Base-by-base conservation (phyloP, 1,140 invertebrate genomes). In the Scaptomyza pallida region DNA sequence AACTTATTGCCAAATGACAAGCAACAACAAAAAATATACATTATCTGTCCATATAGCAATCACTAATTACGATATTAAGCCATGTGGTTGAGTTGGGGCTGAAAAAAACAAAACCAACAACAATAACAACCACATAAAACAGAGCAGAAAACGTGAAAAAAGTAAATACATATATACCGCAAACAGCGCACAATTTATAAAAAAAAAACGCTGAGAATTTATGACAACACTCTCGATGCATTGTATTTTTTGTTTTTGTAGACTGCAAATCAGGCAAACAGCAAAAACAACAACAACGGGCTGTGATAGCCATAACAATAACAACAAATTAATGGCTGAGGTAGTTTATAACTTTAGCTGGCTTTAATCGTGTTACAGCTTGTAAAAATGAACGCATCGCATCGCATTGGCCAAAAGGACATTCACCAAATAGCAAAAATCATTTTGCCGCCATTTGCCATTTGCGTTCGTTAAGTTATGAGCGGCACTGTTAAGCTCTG, bases 401-500 rank as follows among this genome's bases (percentile, higher is more conserved):
- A 56, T 35, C 5, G 23, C 23, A n/a, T n/a, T 6, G 45, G 15
- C 44, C 37, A 47, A 16, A 30, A 30, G 44, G 16, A 45, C 23
- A 40, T 48, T 30, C 26, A 21, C 21, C 47, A 65, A 70, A 71
- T 65, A 71, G 61, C 62, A 63, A 71, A 71, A 69, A 65, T 65
- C 43, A 48, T 62, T 41, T 63, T 19, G 33, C n/a, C 43, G 41
- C 40, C 33, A 50, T 15, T 3, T 23, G 51, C 26, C 26, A 8
- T 9, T 8, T 2, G 2, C 26, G 26, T 9, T 48, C 62, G 51
- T 59, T 51, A 82, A 64, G 45, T 72, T 78, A 72, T 83, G 62
- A 72, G 44, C 37, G 61, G 44, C 37, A 68, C 56, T 54, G 48
- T 72, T 75, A 82, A 83, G 76, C 75, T 78, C 50, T 64, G 52